Percentiles rank a stretch among this genome's conserved stretches.
Conservation (phyloP, 1,140 invertebrate species). For the Heliconius himera region DNA sequence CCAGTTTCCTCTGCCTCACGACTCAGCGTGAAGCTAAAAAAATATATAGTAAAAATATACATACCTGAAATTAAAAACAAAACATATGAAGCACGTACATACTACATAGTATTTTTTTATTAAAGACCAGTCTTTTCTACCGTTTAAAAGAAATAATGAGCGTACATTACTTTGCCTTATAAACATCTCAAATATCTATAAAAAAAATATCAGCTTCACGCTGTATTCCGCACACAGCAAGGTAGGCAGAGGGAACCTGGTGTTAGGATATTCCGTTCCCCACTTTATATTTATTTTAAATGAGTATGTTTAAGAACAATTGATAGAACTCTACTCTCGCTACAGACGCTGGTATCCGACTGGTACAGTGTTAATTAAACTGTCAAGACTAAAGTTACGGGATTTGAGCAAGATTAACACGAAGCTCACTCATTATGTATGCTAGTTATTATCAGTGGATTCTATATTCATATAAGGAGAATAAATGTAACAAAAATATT, state of each 20-base stretch:
- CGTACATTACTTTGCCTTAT: neutral
- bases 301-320: conserved; percentile 41
- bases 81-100: no score
- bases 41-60: no score
- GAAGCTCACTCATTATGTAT: conserved; percentile 32
- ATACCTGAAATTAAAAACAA: no score
- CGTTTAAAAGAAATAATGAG: neutral
- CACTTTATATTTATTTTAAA: conserved; percentile 14
- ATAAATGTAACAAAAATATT: no score
- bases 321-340: conserved; percentile 58
- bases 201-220: no score
- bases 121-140: neutral
- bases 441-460: neutral
- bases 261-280: no score
- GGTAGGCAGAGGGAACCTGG: no score
- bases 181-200: neutral
- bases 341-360: conserved; percentile 55
- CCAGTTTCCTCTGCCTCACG: no score
- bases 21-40: no score
- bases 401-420: conserved; percentile 44
- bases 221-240: no score
- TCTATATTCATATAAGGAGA: neutral
- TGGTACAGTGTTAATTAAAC: conserved; percentile 68
- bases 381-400: conserved; percentile 54
- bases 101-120: no score